These are phyloP conservation scores for Zaprionus bogoriensis DNA, from an alignment of 2,888 invertebrate species.

Conservation along the genomic window DNA sequence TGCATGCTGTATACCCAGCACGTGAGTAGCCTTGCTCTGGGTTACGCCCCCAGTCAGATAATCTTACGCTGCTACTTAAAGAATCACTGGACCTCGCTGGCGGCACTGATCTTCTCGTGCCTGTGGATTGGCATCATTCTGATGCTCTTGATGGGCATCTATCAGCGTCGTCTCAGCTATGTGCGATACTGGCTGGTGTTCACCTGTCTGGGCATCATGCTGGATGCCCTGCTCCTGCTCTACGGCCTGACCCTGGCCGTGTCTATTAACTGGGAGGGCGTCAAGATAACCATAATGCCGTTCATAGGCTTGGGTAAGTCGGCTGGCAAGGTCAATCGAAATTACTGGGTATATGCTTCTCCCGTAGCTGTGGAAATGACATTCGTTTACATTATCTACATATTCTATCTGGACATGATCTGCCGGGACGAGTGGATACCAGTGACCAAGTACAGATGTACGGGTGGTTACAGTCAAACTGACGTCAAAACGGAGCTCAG, in stretches of 20 bases:
- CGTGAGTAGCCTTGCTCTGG: slow-evolving; percentile 43
- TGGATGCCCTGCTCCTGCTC: slow-evolving; percentile 54
- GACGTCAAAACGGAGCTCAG: neutral
- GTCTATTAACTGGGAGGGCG: slow-evolving; percentile 55
- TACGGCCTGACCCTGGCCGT: slow-evolving; percentile 61
- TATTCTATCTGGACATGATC: slow-evolving; percentile 53
- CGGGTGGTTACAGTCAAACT: slow-evolving; percentile 9
- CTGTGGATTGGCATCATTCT: slow-evolving; percentile 55
- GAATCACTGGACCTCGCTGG: slow-evolving; percentile 52
- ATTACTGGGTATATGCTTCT: no score
- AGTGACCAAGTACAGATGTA: neutral
- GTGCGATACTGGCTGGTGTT: slow-evolving; percentile 62
- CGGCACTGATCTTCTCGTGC: slow-evolving; percentile 48
- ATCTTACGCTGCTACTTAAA: no score
- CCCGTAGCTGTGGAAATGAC: slow-evolving; percentile 65
- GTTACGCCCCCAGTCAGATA: neutral
- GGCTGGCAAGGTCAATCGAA: no score
- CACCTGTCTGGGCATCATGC: slow-evolving; percentile 61
- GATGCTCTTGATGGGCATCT: slow-evolving; percentile 42
- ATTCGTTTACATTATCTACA: slow-evolving; percentile 62
- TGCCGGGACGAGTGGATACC: slow-evolving; percentile 28
- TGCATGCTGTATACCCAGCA: slow-evolving; percentile 39
- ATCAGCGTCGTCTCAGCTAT: slow-evolving; percentile 26
- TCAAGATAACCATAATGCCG: slow-evolving; percentile 53
- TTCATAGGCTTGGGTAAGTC: slow-evolving; percentile 57